Evolutionary conservation across 2,888 invertebrate species (phyloP).

Genomic region (Uloborus plumipes): DNA sequence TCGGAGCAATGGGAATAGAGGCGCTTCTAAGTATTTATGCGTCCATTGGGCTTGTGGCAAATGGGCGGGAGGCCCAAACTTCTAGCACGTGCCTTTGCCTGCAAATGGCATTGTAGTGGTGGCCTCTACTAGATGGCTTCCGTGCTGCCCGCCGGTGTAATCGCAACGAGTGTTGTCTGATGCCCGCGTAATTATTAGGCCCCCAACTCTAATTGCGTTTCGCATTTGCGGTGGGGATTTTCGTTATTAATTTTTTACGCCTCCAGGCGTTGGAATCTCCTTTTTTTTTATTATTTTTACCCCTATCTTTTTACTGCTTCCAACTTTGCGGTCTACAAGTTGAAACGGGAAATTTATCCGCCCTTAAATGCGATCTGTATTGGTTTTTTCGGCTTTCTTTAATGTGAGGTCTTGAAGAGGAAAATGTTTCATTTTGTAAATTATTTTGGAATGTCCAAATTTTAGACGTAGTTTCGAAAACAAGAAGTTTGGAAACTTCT

Average conservation of each 20-base stretch:
- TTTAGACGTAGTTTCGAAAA: too few species aligned
- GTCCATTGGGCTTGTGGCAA: conserved; percentile 52
- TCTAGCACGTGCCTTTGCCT: conserved; percentile 34
- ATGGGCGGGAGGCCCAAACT: conserved; percentile 23
- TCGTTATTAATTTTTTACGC: conserved; percentile 57
- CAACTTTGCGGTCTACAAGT: conserved; percentile 3
- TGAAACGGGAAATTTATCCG: conserved; percentile 19
- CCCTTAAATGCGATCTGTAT: background rate
- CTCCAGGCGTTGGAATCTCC: conserved; percentile 13
- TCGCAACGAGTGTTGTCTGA: conserved; percentile 51
- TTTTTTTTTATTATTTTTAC: conserved; percentile 8
- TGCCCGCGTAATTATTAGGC: conserved; percentile 55
- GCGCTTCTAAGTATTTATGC: conserved; percentile 57
- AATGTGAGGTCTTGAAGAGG: too few species aligned
- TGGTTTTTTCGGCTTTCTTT: too few species aligned
- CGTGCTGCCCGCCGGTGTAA: conserved; percentile 41
- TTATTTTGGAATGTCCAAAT: too few species aligned
- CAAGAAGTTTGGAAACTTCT: too few species aligned
- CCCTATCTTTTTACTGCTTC: conserved; percentile 9
- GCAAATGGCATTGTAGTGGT: conserved; percentile 43
- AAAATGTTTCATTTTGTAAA: too few species aligned
- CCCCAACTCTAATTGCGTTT: conserved; percentile 43
- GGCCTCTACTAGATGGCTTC: conserved; percentile 13
- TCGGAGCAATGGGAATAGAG: conserved; percentile 54
- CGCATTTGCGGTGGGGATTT: conserved; percentile 41